Percentiles rank a stretch among this genome's conserved stretches.
phyloP scores from a whole-genome alignment of 2,113 vertebrate species.

The Himantopus leucocephalus region DNA sequence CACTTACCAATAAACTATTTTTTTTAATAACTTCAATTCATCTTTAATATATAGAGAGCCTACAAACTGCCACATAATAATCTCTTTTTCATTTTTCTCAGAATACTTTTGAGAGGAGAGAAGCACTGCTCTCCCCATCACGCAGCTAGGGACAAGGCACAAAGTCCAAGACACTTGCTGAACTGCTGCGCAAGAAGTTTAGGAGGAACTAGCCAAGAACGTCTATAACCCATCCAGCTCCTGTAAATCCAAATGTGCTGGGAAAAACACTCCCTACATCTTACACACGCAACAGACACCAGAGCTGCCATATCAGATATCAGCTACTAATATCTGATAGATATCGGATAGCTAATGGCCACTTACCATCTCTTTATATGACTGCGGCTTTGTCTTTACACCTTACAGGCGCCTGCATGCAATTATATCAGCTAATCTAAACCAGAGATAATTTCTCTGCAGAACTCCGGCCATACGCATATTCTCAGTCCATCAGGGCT shows the following conservation, averaged over 20 bases:
- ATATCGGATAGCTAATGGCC: neutral
- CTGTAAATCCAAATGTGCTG: neutral
- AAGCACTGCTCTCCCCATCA: neutral
- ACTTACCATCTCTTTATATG: neutral
- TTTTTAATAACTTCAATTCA: neutral
- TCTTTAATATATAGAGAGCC: neutral
- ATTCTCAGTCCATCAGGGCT: neutral
- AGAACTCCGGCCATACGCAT: neutral
- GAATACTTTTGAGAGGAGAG: neutral
- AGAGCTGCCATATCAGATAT: neutral
- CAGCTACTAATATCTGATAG: neutral
- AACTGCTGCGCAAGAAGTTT: neutral
- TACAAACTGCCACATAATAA: neutral
- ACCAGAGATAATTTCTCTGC: neutral
- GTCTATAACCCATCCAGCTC: neutral
- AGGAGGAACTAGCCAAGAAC: neutral
- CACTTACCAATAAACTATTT: neutral
- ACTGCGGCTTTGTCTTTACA: neutral
- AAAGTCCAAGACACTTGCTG: neutral
- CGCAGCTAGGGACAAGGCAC: neutral
- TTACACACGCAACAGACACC: neutral
- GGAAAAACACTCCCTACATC: neutral
- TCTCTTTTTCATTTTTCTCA: neutral
- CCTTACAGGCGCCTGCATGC: rapidly evolving
- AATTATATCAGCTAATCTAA: neutral